Percentiles rank a stretch among this genome's conserved stretches.
These are phyloP conservation scores for Epinotia ramella DNA, from an alignment of 2,888 invertebrate species.

Conservation along the genomic window DNA sequence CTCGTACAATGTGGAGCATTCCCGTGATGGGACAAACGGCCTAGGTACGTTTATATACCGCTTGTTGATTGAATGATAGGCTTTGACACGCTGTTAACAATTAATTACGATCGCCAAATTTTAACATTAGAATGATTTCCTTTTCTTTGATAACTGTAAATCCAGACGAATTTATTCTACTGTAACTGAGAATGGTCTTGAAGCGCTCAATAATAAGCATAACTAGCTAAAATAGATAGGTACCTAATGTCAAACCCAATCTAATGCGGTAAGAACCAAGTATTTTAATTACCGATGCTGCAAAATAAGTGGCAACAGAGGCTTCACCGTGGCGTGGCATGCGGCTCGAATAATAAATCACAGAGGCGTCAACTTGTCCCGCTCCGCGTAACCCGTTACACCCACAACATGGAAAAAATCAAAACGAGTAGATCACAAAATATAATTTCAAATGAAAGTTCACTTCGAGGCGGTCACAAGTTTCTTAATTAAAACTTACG, in stretches of 20 bases:
- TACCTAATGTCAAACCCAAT: slow-evolving; percentile 15
- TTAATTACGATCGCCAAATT: slow-evolving; percentile 1
- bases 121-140: background rate
- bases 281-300: slow-evolving; percentile 36
- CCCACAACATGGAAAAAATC: slow-evolving; percentile 71
- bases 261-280: too few relatives aligned
- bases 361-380: slow-evolving; percentile 74
- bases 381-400: slow-evolving; percentile 73
- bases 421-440: slow-evolving; percentile 79
- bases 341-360: slow-evolving; percentile 75
- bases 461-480: slow-evolving; percentile 81
- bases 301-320: slow-evolving; percentile 31
- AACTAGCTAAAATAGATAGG: background rate
- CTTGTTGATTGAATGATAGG: background rate
- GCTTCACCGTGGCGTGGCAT: slow-evolving; percentile 57
- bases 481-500: slow-evolving; percentile 86
- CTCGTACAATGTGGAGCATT: slow-evolving; percentile 47
- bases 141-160: background rate
- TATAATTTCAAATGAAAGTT: slow-evolving; percentile 85
- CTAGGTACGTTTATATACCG: slow-evolving; percentile 2
- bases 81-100: slow-evolving; percentile 9
- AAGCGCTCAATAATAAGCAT: background rate
- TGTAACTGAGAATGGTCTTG: background rate
- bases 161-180: background rate
- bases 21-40: slow-evolving; percentile 14